Evolutionary conservation across 1,140 invertebrate species (phyloP).

Genomic region (Drosophila sp.): DNA sequence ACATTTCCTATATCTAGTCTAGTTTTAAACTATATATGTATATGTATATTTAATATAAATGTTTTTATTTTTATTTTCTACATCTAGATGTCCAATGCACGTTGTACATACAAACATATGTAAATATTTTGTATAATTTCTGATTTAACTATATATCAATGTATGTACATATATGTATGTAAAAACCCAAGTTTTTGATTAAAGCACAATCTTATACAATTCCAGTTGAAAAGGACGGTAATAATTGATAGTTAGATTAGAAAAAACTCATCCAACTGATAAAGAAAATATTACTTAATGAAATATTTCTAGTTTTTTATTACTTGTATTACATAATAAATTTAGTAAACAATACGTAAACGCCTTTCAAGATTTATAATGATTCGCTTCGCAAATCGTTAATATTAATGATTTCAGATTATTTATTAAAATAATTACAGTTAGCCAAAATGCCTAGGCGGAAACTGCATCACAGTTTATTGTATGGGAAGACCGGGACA

Average conservation of each 20-base stretch:
- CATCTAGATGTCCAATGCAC: not conserved
- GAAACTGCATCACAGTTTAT: not conserved
- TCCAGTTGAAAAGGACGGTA: not conserved
- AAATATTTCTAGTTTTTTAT: conserved; percentile 1
- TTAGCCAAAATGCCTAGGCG: not conserved
- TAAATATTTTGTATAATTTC: not conserved
- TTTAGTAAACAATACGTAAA: not conserved
- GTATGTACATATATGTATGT: too few relatives aligned
- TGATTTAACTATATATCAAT: not conserved
- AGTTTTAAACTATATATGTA: not conserved
- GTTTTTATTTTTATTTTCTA: not conserved
- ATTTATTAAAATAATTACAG: conserved; percentile 3
- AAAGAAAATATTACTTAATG: conserved; percentile 1
- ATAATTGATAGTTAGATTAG: conserved; percentile 2
- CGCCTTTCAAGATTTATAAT: not conserved
- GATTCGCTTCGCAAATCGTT: not conserved
- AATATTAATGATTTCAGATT: not conserved
- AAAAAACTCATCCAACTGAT: not conserved
- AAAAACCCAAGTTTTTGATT: conserved; percentile 1
- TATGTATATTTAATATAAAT: not conserved
- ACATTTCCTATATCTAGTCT: not conserved
- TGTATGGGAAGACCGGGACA: too few relatives aligned
- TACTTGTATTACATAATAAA: not conserved
- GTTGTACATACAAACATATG: not conserved
- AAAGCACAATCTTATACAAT: not conserved